phyloP scores from a whole-genome alignment of 92 coral and sea anemone species.

The Umimayanthus kanabou region DNA sequence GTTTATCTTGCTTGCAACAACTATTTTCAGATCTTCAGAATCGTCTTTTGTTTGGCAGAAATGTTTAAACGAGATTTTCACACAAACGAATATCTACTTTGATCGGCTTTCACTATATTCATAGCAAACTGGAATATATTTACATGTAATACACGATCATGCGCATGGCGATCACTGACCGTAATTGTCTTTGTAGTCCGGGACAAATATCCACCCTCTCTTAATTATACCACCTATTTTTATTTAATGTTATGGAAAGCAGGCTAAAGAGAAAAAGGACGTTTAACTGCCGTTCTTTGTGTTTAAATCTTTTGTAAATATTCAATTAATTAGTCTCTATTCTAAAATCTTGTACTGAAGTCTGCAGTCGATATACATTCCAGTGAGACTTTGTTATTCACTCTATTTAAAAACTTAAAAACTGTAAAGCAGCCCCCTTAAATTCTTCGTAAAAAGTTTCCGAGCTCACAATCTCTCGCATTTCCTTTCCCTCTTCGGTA shows the following conservation, averaged over 20 bases:
- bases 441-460: no score
- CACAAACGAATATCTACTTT: neutral
- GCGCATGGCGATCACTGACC: neutral
- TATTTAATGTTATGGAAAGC: neutral
- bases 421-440: no score
- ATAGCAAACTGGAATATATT: constrained; percentile 12
- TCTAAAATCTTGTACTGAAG: no score
- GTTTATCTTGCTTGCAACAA: neutral
- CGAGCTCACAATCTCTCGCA: no score
- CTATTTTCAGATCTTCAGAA: neutral
- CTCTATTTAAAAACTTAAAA: no score
- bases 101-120: neutral
- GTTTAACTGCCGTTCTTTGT: neutral
- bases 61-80: neutral
- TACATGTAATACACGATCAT: neutral
- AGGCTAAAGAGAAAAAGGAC: neutral
- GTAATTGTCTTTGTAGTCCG: neutral
- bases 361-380: no score
- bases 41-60: neutral
- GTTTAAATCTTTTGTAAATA: neutral
- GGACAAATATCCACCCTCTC: neutral
- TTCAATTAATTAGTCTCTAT: neutral
- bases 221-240: no score
- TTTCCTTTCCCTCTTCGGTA: no score
- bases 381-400: no score